A percentile compares a stretch with the other conserved stretches of the same genome.
phyloP scores from a whole-genome alignment of 2,797 vertebrate genomes.

The Dicrostonyx torquatus region DNA sequence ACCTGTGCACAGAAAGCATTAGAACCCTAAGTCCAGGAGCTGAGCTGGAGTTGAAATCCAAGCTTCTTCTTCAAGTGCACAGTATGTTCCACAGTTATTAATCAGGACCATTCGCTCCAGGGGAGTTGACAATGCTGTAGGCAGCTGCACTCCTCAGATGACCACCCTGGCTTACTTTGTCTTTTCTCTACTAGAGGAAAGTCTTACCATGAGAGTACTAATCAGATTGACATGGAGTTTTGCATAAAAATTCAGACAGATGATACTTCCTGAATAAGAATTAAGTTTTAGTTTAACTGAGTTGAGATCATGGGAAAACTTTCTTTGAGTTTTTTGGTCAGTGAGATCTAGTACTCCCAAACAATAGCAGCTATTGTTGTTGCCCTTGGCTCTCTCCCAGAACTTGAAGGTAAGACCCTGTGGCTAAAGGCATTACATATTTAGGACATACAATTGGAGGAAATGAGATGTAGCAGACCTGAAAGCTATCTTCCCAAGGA shows the following conservation, averaged over 20 bases:
- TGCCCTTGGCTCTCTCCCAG: background rate
- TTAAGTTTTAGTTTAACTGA: background rate
- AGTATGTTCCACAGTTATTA: background rate
- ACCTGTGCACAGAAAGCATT: background rate
- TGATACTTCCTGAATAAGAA: background rate
- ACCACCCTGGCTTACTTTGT: background rate
- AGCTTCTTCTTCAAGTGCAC: background rate
- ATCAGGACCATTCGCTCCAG: background rate
- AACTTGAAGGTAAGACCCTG: background rate
- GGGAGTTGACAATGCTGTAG: background rate
- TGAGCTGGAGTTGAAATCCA: conserved; percentile 20
- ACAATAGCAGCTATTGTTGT: background rate
- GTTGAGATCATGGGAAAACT: background rate
- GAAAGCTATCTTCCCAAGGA: background rate
- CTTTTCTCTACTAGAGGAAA: background rate
- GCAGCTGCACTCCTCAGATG: background rate
- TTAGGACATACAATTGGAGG: background rate
- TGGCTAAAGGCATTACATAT: background rate
- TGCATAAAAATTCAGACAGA: background rate
- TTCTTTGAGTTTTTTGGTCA: background rate
- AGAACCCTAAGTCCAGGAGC: background rate
- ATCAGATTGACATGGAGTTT: background rate
- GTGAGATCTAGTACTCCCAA: background rate
- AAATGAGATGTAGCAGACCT: background rate
- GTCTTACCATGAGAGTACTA: background rate